These are phyloP conservation scores for Eristalis pertinax DNA, from an alignment of 2,888 invertebrate genomes.

Conservation along the genomic window DNA sequence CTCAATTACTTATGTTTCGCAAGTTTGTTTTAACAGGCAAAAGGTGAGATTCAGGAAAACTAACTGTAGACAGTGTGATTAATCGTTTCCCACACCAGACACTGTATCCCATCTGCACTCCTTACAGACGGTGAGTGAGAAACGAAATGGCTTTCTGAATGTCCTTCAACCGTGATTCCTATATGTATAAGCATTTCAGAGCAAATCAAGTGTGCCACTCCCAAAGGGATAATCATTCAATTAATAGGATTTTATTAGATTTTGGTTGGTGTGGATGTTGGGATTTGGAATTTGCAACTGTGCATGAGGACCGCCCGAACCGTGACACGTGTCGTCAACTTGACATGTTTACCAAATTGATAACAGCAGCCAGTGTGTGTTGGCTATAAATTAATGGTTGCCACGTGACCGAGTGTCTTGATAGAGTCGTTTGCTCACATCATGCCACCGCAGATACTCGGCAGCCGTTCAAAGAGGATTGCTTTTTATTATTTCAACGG, in stretches of 20 bases:
- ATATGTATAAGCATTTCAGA: slow-evolving; percentile 33
- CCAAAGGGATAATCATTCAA: slow-evolving; percentile 73
- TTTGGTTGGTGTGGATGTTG: slow-evolving; percentile 65
- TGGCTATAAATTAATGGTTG: slow-evolving; percentile 66
- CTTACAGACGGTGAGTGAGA: slow-evolving; percentile 15
- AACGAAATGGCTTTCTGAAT: slow-evolving; percentile 56
- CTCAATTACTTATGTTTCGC: slow-evolving; percentile 72
- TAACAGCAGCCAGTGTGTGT: slow-evolving; percentile 63
- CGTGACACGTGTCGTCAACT: slow-evolving; percentile 59
- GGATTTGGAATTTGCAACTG: slow-evolving; percentile 55
- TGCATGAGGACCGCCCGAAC: slow-evolving; percentile 54
- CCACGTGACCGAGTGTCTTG: slow-evolving; percentile 53
- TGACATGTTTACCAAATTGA: slow-evolving; percentile 64
- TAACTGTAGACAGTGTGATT: slow-evolving; percentile 51
- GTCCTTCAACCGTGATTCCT: slow-evolving; percentile 17
- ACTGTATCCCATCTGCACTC: slow-evolving; percentile 35
- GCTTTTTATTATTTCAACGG: slow-evolving; percentile 43
- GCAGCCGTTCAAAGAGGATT: slow-evolving; percentile 16
- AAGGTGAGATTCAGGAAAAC: slow-evolving; percentile 36
- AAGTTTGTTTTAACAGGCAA: slow-evolving; percentile 9
- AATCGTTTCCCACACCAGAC: slow-evolving; percentile 40
- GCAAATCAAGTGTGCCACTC: slow-evolving; percentile 68
- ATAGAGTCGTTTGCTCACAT: slow-evolving; percentile 64
- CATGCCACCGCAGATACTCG: slow-evolving; percentile 24
- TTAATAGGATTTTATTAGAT: slow-evolving; percentile 69